phyloP scores from a whole-genome alignment of 2,888 invertebrate species.

The Chrysodeixis includens region DNA sequence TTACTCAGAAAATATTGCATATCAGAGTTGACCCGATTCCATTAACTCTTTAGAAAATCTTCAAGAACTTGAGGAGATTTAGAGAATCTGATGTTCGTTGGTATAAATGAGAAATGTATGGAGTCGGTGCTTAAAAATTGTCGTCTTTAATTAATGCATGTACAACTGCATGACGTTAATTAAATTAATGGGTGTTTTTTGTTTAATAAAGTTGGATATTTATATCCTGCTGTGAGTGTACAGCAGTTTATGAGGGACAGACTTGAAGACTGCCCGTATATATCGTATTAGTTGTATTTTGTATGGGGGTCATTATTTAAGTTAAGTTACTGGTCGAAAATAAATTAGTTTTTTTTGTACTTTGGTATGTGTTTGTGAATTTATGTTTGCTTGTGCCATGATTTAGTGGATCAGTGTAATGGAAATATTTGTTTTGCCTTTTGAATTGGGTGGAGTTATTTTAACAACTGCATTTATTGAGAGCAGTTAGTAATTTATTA shows the following conservation, averaged over 20 bases:
- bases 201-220: constrained; percentile 45
- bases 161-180: constrained; percentile 48
- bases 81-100: background rate
- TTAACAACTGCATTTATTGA: background rate
- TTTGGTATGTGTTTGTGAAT: background rate
- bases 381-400: background rate
- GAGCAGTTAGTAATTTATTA: too few species aligned
- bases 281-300: constrained; percentile 17
- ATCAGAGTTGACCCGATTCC: constrained; percentile 22
- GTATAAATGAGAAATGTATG: constrained; percentile 34
- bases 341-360: background rate
- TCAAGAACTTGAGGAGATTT: constrained; percentile 6
- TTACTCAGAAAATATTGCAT: constrained; percentile 31
- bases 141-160: constrained; percentile 33
- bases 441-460: background rate
- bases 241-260: constrained; percentile 14
- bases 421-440: background rate
- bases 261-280: constrained; percentile 40
- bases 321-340: constrained; percentile 19
- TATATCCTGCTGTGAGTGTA: constrained; percentile 39
- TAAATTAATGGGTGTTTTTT: constrained; percentile 49
- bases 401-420: background rate
- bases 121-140: constrained; percentile 25
- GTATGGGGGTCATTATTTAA: constrained; percentile 35
- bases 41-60: constrained; percentile 22